Evolutionary conservation across 2,113 vertebrate genomes (phyloP).

Genomic region (Dasyornis broadbenti): DNA sequence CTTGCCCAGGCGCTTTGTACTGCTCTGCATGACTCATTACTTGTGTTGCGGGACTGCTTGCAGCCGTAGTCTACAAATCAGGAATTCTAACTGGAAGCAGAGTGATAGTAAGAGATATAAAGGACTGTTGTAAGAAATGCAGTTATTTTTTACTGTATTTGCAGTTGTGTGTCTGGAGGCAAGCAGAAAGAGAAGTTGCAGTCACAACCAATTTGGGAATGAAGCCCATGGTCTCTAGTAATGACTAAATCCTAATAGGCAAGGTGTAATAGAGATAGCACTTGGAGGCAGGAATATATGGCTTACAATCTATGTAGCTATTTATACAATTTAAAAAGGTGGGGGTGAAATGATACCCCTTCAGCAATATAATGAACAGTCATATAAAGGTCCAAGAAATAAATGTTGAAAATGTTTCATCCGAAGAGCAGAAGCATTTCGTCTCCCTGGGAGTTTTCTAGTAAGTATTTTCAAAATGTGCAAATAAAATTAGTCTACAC

Average conservation of each 20-base stretch:
- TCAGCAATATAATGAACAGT: background rate
- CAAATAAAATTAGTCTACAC: background rate
- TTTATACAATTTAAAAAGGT: background rate
- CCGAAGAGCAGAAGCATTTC: background rate
- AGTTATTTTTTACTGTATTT: background rate
- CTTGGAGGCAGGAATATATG: background rate
- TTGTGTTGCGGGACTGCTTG: background rate
- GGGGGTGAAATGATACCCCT: background rate
- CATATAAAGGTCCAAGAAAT: background rate
- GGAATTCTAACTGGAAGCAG: background rate
- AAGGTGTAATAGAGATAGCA: background rate
- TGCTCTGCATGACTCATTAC: background rate
- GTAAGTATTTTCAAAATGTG: background rate
- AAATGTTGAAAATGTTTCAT: background rate
- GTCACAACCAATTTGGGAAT: background rate
- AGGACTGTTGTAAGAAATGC: background rate
- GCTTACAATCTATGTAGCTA: background rate
- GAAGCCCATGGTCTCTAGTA: background rate
- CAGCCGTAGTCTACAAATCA: background rate
- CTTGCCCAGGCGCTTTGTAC: background rate
- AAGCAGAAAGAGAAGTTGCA: background rate
- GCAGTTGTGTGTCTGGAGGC: background rate
- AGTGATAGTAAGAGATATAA: background rate
- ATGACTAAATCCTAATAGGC: background rate
- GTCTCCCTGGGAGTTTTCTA: background rate